phyloP scores from a whole-genome alignment of 2,113 vertebrate genomes.

The Hippoglossus stenolepis region DNA sequence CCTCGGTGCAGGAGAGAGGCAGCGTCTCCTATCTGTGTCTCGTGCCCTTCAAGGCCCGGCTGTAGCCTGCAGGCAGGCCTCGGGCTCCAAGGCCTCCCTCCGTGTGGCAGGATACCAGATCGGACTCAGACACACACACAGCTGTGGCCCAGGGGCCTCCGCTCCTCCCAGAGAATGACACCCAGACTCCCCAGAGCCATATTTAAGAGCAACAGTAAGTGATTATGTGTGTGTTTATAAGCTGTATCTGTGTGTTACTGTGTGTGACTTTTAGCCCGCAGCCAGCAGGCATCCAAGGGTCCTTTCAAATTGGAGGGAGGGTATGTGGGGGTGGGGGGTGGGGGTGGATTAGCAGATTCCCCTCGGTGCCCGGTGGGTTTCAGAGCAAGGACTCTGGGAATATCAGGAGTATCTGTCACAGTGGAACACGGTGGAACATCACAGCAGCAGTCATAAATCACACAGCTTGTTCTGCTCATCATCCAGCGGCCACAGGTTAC shows the following conservation, averaged over 20 bases:
- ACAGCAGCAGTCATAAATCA: conserved; percentile 68
- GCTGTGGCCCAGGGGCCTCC: conserved; percentile 69
- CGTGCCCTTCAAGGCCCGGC: conserved; percentile 70
- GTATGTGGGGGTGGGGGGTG: background rate
- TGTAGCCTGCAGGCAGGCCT: conserved; percentile 71
- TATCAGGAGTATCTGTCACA: conserved; percentile 71
- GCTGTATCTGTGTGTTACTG: conserved; percentile 52
- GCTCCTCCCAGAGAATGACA: conserved; percentile 60
- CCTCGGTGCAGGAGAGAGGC: conserved; percentile 12
- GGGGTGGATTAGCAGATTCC: conserved; percentile 46
- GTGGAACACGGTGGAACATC: conserved; percentile 58
- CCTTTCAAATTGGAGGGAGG: conserved; percentile 61
- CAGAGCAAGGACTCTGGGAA: conserved; percentile 69
- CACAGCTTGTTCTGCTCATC: conserved; percentile 62
- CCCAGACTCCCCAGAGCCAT: conserved; percentile 67
- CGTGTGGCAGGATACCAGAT: conserved; percentile 74
- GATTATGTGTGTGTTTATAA: conserved; percentile 61
- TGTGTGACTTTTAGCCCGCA: conserved; percentile 61
- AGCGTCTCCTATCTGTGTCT: conserved; percentile 44
- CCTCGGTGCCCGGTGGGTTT: conserved; percentile 57
- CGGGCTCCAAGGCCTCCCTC: conserved; percentile 65
- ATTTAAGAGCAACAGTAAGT: conserved; percentile 68
- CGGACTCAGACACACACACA: conserved; percentile 72
- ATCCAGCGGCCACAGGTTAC: conserved; percentile 48
- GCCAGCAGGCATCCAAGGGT: conserved; percentile 67